Evolutionary conservation across 2,888 invertebrate genomes (phyloP).

Genomic region (Drosophila phalerata): DNA sequence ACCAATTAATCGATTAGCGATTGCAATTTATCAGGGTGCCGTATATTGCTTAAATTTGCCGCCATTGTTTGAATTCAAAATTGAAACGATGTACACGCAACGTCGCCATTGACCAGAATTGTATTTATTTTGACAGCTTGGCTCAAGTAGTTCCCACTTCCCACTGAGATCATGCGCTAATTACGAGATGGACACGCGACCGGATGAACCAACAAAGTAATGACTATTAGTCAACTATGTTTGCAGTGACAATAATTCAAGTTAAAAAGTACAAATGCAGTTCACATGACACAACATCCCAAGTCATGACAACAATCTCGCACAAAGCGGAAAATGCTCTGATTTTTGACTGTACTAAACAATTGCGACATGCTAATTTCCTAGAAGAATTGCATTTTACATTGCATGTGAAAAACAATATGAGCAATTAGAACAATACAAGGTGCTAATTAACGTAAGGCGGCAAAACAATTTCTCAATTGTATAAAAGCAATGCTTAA

Average conservation of each 20-base stretch:
- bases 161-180: conserved; percentile 62
- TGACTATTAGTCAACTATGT: conserved; percentile 52
- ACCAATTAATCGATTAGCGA: conserved; percentile 8
- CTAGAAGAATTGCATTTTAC: conserved; percentile 28
- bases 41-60: not conserved
- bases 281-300: conserved; percentile 64
- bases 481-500: conserved; percentile 61
- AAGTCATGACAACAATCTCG: conserved; percentile 15
- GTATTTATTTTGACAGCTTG: conserved; percentile 32
- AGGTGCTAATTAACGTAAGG: conserved; percentile 56
- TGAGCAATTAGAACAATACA: conserved; percentile 62
- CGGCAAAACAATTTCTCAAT: conserved; percentile 38
- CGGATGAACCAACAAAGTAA: conserved; percentile 16
- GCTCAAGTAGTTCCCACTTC: not conserved
- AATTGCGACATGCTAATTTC: conserved; percentile 56
- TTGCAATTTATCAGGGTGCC: too few relatives aligned
- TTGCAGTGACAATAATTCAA: conserved; percentile 37
- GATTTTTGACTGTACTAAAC: conserved; percentile 31
- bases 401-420: conserved; percentile 58
- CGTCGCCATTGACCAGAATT: not conserved
- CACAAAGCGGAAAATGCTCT: conserved; percentile 46
- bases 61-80: not conserved
- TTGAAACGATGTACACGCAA: too few relatives aligned
- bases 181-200: conserved; percentile 67
- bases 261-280: conserved; percentile 24